A percentile compares a stretch with the other conserved stretches of the same genome.
These are phyloP conservation scores for Apamea anceps DNA, from an alignment of 2,888 invertebrate genomes.

Conservation along the genomic window DNA sequence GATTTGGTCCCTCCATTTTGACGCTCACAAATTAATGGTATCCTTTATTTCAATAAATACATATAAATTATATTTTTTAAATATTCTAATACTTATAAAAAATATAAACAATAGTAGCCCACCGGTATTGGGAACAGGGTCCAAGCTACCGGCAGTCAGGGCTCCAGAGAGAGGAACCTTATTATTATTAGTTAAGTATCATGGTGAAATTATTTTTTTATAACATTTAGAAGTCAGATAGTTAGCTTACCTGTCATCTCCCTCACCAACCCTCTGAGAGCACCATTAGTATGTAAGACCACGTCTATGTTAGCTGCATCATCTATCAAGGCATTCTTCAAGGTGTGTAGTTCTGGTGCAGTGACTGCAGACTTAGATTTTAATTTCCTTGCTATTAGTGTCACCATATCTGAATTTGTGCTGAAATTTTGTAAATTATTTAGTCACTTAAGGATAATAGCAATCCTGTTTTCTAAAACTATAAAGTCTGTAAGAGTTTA, in stretches of 20 bases:
- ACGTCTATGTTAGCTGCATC: slow-evolving; percentile 75
- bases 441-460: background rate
- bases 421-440: slow-evolving; percentile 18
- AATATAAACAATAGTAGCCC: too few relatives aligned
- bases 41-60: too few relatives aligned
- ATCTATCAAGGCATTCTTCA: slow-evolving; percentile 84
- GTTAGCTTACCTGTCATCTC: slow-evolving; percentile 85
- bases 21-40: background rate
- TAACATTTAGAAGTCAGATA: background rate
- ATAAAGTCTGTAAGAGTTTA: background rate
- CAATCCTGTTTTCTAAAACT: background rate
- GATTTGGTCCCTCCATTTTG: too few relatives aligned
- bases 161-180: too few relatives aligned
- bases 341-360: slow-evolving; percentile 73
- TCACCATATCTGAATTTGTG: slow-evolving; percentile 71
- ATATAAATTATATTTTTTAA: too few relatives aligned
- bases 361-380: slow-evolving; percentile 78
- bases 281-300: slow-evolving; percentile 80
- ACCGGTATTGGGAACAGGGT: too few relatives aligned
- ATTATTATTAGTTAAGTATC: too few relatives aligned
- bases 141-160: too few relatives aligned
- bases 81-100: too few relatives aligned
- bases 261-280: slow-evolving; percentile 86
- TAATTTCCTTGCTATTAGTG: slow-evolving; percentile 77
- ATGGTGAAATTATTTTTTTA: background rate